Evolutionary conservation across 2,888 invertebrate species (phyloP).

Genomic region (Ochlodes sylvanus): DNA sequence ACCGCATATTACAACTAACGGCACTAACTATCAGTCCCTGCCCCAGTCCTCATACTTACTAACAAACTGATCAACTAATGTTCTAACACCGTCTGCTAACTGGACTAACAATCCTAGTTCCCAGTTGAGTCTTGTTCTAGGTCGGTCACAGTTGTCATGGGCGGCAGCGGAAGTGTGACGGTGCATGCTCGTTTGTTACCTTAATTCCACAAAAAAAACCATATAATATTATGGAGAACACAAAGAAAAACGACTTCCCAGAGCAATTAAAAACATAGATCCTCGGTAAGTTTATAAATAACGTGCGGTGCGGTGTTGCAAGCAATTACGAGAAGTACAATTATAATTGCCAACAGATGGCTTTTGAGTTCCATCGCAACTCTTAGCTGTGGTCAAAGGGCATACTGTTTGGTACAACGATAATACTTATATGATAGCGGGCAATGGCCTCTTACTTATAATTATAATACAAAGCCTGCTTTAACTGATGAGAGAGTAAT

Average conservation of each 20-base stretch:
- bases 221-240: neutral
- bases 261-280: conserved; percentile 1
- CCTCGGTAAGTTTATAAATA: neutral
- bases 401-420: conserved; percentile 44
- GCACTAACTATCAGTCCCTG: no score
- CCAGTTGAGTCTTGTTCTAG: no score
- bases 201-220: no score
- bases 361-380: conserved; percentile 41
- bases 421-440: conserved; percentile 34
- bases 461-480: conserved; percentile 28
- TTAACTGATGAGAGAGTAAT: conserved; percentile 22
- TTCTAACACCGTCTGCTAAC: no score
- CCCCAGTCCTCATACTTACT: no score
- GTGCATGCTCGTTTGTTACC: no score
- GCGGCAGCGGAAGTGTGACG: no score
- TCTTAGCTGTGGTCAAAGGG: conserved; percentile 41
- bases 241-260: neutral
- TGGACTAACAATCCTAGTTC: no score
- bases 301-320: conserved; percentile 39
- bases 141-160: no score
- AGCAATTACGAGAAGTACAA: conserved; percentile 48
- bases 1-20: no score
- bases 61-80: no score
- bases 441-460: conserved; percentile 31
- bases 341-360: conserved; percentile 49